Evolutionary conservation across 2,888 invertebrate species (phyloP).

Genomic region (Nebria brevicollis): DNA sequence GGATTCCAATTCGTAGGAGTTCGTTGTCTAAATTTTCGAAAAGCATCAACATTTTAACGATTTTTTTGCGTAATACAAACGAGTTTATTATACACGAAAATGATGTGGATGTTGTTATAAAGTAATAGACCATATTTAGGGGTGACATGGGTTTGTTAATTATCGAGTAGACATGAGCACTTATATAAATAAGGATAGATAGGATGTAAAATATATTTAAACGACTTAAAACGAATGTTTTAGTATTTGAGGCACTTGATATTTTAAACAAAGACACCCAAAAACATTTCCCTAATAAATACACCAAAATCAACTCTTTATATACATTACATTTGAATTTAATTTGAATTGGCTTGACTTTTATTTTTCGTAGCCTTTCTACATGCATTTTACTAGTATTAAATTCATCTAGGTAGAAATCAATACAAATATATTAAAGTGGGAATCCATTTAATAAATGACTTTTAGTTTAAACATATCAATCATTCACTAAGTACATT

Average conservation of each 20-base stretch:
- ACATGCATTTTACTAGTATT: not conserved
- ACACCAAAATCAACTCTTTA: not conserved
- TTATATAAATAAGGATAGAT: not conserved
- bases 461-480: not conserved
- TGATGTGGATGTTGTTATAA: not conserved
- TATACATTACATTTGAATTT: not conserved
- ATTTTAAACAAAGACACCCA: not conserved
- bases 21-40: not conserved
- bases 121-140: not conserved
- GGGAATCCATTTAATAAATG: not conserved
- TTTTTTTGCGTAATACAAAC: not conserved
- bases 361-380: not conserved
- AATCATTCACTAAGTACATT: slow-evolving; percentile 6
- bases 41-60: not conserved
- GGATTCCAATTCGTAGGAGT: not conserved
- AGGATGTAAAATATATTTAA: not conserved
- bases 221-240: not conserved
- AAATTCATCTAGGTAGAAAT: not conserved
- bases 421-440: slow-evolving; percentile 3
- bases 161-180: not conserved
- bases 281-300: slow-evolving; percentile 5
- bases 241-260: not conserved
- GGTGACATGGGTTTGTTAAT: not conserved
- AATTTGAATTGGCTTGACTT: not conserved
- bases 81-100: not conserved